Evolutionary conservation across 2,113 vertebrate species (phyloP), one percentile per base, ranked within the genome.

Genomic region (Forbesichthys agassizii): DNA sequence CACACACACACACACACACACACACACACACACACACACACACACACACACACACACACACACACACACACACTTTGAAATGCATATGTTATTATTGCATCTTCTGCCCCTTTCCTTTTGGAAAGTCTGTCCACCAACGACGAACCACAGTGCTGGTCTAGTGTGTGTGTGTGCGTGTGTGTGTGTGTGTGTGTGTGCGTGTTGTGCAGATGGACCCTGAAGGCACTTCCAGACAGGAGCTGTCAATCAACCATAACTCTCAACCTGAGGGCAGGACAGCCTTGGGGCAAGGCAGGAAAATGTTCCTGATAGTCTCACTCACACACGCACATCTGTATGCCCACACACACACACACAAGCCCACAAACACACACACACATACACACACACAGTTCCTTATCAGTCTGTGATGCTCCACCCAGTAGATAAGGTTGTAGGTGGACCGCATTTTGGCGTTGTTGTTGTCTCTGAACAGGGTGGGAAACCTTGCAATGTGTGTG

Each of bases 371-470:
- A 48, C 75, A 64, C 12, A 75, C 48, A 60, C 18, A 67, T 14
- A 4, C 47, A 16, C 71, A 62, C 12, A 63, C 64, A 36, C 46
- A 9, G 11, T 52, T 68, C 66, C 70, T 69, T 77, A 70, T 73
- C 72, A 74, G 71, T 11, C 70, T 68, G 36, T 48, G 77, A 47
- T 47, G 4, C n/a, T 55, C 51, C 52, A 57, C 62, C 62, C 54
- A 12, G 52, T 58, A 79, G 73, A 87, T 77, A 83, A 76, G 62
- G 36, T 36, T 36, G 33, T 52, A 68, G 80, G 78, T 75, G 82
- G 60, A 71, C 18, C 18, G 49, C 59, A 70, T 69, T 71, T 69
- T 62, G 58, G 51, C 59, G 65, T 80, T 80, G 54, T 48, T 61
- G 61, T 56, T 76, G 61, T 69, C 73, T 67, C 20, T 66, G 47